These are phyloP conservation scores for Toxotes lorentzi DNA, from an alignment of 2,797 vertebrate genomes.

Conservation along the genomic window DNA sequence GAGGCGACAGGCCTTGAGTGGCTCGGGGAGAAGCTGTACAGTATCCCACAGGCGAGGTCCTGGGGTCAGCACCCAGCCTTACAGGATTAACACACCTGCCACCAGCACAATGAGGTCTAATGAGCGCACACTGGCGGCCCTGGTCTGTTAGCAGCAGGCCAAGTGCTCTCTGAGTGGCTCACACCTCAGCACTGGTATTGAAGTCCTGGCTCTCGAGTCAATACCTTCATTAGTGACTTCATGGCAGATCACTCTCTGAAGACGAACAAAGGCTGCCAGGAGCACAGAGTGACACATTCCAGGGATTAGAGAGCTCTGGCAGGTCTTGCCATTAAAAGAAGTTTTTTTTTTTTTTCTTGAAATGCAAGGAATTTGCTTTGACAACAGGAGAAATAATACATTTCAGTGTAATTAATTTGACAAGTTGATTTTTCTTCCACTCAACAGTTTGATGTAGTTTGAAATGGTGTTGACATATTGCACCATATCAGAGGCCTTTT, in stretches of 20 bases:
- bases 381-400: constrained; percentile 27
- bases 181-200: constrained; percentile 58
- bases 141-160: constrained; percentile 61
- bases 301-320: constrained; percentile 65
- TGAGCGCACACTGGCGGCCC: constrained; percentile 60
- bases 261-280: constrained; percentile 64
- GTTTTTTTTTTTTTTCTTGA: constrained; percentile 38
- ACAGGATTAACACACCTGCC: constrained; percentile 81
- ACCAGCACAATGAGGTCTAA: constrained; percentile 72
- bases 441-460: constrained; percentile 18
- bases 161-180: constrained; percentile 61
- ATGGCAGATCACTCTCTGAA: constrained; percentile 57
- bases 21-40: constrained; percentile 57
- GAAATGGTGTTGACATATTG: constrained; percentile 32
- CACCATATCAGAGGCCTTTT: neutral
- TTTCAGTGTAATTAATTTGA: constrained; percentile 49
- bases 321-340: constrained; percentile 58
- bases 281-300: constrained; percentile 80
- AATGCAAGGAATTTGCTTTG: constrained; percentile 53
- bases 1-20: constrained; percentile 64
- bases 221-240: constrained; percentile 81
- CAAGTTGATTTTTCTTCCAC: constrained; percentile 10
- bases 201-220: constrained; percentile 72
- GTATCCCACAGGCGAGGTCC: constrained; percentile 68
- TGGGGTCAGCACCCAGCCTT: constrained; percentile 64